phyloP scores from a whole-genome alignment of 2,113 vertebrate species.

The Cynopterus brachyotis region DNA sequence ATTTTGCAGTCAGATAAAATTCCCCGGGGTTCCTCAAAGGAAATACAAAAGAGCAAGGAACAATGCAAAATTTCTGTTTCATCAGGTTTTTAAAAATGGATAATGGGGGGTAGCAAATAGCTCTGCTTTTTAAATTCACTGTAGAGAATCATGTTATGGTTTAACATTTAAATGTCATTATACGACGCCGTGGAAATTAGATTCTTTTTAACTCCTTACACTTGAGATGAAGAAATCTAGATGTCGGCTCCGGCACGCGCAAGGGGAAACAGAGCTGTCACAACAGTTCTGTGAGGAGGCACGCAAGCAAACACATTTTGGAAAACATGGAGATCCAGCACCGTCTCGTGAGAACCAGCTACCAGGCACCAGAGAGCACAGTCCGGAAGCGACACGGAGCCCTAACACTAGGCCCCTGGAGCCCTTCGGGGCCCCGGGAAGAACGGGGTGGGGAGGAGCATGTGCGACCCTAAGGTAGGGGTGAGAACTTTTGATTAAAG shows the following conservation, averaged over 20 bases:
- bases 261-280: not conserved
- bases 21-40: not conserved
- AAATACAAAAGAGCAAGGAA: not conserved
- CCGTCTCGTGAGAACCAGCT: not conserved
- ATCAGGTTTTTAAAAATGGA: not conserved
- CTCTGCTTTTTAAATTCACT: constrained; percentile 2
- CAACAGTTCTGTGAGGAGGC: not conserved
- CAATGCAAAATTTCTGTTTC: not conserved
- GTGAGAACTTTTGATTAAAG: constrained; percentile 19
- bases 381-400: not conserved
- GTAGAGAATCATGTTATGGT: not conserved
- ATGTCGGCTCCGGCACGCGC: not conserved
- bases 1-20: not conserved
- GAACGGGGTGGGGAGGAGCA: not conserved
- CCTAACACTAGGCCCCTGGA: not conserved
- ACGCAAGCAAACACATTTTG: not conserved
- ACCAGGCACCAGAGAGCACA: not conserved
- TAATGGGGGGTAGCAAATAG: not conserved
- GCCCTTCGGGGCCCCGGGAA: not conserved
- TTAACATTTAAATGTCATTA: not conserved
- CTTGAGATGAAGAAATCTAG: not conserved
- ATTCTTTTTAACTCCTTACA: not conserved
- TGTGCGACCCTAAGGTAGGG: not conserved
- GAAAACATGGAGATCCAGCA: not conserved
- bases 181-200: not conserved